Base-by-base conservation (phyloP, 2,797 vertebrate species). In the Cryptoblepharus egeriae region DNA sequence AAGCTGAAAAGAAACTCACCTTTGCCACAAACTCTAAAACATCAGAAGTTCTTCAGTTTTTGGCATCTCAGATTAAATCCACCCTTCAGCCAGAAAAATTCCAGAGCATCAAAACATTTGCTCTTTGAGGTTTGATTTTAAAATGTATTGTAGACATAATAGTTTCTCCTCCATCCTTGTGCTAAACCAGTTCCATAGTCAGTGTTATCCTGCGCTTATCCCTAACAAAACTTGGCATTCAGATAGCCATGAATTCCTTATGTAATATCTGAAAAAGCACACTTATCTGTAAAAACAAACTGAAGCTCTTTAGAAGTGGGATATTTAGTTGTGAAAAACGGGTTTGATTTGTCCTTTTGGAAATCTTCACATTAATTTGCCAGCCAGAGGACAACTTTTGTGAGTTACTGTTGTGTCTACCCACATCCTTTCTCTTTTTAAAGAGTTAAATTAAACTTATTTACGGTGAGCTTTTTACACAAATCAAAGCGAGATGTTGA, bases 21-120 rank as follows among this genome's bases (percentile, higher is more conserved):
- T 68, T 72, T 79, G 58, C 68, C 30, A 79, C 30, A 69, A 35
- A 37, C 52, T 26, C 28, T 73, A 52, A 84, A 84, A 67, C 67
- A 24, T 77, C 26, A 77, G 58, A 70, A 77, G 5, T 64, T 77
- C 32, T 77, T 39, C 77, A 58, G 30, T 74, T 60, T 87, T 89
- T 83, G 89, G 88, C 92, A 88, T 69, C 83, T 88, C 88, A 90
- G 82, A 87, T 79, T 60, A 68, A 91, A 88, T 88, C 88, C 9
- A 30, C 82, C 60, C 82, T 87, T 92, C 88, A 85, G 88, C 81
- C 78, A 91, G 76, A 88, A 87, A 80, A 86, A 61, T 85, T 91
- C 87, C 88, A 89, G 72, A 88, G 57, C 88, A 75, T 90, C 87
- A 90, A 82, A 93, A 86, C 67, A 0, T 0, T 57, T 85, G 76